These are phyloP conservation scores for Sebastes diploproa DNA, from an alignment of 2,797 vertebrate genomes.

Conservation along the genomic window DNA sequence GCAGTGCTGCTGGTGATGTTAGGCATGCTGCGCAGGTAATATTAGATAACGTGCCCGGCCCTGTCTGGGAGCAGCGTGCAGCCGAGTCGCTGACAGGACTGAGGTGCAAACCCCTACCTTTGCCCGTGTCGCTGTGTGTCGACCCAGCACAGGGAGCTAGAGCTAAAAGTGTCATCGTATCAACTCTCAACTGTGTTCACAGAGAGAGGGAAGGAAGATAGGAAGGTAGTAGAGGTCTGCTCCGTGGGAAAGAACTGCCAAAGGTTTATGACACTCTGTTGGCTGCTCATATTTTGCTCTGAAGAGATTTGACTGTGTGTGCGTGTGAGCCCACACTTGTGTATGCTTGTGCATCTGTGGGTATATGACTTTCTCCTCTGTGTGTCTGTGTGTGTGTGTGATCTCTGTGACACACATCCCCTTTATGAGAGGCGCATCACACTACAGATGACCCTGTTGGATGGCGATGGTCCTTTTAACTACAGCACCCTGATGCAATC, in stretches of 20 bases:
- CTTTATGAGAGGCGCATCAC: conserved; percentile 62
- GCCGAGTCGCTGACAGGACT: conserved; percentile 46
- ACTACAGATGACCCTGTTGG: conserved; percentile 72
- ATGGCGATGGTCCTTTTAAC: conserved; percentile 71
- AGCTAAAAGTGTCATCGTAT: conserved; percentile 50
- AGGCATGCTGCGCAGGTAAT: conserved; percentile 14
- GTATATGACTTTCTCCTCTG: conserved; percentile 8
- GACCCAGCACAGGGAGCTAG: conserved; percentile 26
- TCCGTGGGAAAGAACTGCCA: conserved; percentile 24
- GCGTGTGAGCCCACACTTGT: not conserved
- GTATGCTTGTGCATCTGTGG: not conserved
- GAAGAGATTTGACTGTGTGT: conserved; percentile 21
- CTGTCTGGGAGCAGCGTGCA: conserved; percentile 26
- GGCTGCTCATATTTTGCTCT: conserved; percentile 38
- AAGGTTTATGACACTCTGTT: conserved; percentile 34
- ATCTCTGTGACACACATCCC: conserved; percentile 37
- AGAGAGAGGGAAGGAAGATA: conserved; percentile 9
- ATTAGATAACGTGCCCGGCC: conserved; percentile 18
- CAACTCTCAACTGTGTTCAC: conserved; percentile 37
- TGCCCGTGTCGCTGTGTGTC: conserved; percentile 44
- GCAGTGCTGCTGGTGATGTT: conserved; percentile 2
- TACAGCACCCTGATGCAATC: conserved; percentile 75
- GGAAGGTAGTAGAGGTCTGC: conserved; percentile 2
- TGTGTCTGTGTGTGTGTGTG: not conserved
- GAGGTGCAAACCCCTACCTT: conserved; percentile 34